These are phyloP conservation scores for Morpho deidamia DNA, from an alignment of 2,888 invertebrate species.

Conservation along the genomic window DNA sequence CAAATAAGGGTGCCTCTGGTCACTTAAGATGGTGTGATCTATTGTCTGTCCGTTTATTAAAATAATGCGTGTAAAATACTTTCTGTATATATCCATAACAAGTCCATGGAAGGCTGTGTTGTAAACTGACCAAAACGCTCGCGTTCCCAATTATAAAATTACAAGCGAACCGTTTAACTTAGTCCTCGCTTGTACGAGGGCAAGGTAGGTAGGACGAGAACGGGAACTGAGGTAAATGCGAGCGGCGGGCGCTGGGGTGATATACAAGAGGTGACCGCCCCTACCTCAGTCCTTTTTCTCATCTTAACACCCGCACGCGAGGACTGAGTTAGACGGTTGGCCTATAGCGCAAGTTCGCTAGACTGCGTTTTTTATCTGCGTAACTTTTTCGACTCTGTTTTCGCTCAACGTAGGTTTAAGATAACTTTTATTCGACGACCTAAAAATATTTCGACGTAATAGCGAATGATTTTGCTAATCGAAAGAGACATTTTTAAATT, in stretches of 20 bases:
- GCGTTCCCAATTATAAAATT: neutral
- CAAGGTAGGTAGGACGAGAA: too few relatives aligned
- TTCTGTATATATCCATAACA: constrained; percentile 5
- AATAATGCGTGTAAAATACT: neutral
- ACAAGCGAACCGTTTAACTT: too few relatives aligned
- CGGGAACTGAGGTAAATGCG: too few relatives aligned
- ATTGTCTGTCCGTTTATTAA: neutral
- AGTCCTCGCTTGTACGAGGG: too few relatives aligned
- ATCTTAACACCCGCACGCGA: too few relatives aligned
- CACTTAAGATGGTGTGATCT: too few relatives aligned
- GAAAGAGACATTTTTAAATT: constrained; percentile 6
- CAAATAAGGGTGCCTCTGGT: too few relatives aligned
- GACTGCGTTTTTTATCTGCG: constrained; percentile 4
- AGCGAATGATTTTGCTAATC: neutral
- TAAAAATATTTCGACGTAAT: neutral
- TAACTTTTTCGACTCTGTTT: constrained; percentile 40
- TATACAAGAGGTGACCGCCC: too few relatives aligned
- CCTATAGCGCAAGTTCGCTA: neutral
- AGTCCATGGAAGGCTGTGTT: constrained; percentile 39
- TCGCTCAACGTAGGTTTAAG: constrained; percentile 57
- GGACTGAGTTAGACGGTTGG: too few relatives aligned
- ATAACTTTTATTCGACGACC: constrained; percentile 14
- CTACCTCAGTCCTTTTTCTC: too few relatives aligned
- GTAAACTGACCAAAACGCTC: constrained; percentile 13
- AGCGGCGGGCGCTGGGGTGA: too few relatives aligned